A percentile compares a stretch with the other conserved stretches of the same genome.
Conservation (phyloP, 2,113 vertebrate genomes). For the Mus spicilegus region DNA sequence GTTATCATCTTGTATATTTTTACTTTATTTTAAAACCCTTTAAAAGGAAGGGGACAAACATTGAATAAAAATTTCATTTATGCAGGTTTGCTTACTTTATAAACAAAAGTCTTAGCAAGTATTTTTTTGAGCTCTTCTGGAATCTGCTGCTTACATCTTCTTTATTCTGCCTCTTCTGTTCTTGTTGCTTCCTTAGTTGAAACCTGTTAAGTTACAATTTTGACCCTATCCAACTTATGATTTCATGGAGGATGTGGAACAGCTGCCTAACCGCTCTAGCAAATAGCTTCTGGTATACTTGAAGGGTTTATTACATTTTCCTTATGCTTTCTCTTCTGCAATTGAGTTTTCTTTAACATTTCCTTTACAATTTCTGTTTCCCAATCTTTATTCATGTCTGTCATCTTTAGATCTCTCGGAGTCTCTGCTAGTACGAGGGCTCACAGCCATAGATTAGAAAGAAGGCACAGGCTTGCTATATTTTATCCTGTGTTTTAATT, state of each 20-base stretch:
- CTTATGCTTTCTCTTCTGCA: conserved; percentile 26
- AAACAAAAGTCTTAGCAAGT: neutral
- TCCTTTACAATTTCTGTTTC: neutral
- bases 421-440: neutral
- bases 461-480: neutral
- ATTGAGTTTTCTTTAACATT: conserved; percentile 31
- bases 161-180: neutral
- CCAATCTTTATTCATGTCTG: conserved; percentile 25
- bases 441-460: neutral
- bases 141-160: neutral
- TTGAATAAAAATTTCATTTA: neutral
- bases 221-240: neutral
- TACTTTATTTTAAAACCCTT: neutral
- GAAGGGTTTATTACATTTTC: conserved; percentile 44
- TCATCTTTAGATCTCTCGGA: conserved; percentile 5
- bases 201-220: conserved; percentile 42
- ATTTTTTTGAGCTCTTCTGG: neutral
- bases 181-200: neutral
- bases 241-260: conserved; percentile 54
- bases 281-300: neutral
- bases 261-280: neutral
- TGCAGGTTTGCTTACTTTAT: neutral
- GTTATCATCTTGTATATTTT: neutral
- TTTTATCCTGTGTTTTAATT: neutral
- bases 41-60: neutral